Conservation (phyloP, 2,888 invertebrate genomes). For the Phortica magna region DNA sequence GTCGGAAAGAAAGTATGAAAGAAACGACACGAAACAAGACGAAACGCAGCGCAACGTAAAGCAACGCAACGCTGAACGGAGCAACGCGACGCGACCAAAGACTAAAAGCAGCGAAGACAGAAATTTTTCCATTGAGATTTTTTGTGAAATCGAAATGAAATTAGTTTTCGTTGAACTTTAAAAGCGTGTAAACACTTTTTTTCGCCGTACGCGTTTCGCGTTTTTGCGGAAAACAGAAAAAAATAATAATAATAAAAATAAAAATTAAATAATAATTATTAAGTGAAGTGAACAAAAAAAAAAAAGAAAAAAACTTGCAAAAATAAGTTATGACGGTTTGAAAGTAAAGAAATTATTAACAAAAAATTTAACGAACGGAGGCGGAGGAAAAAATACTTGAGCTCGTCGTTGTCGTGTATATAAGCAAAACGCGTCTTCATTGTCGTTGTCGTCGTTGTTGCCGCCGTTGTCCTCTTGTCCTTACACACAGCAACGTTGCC, state of each 20-base stretch:
- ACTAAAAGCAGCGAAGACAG: conserved; percentile 23
- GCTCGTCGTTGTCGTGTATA: not conserved
- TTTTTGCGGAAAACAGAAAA: conserved; percentile 48
- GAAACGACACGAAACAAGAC: not conserved
- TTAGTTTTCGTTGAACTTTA: conserved; percentile 78
- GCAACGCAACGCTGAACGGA: conserved; percentile 13
- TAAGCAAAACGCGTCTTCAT: conserved; percentile 36
- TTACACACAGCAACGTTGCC: not conserved
- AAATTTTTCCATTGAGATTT: conserved; percentile 70
- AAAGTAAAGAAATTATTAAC: conserved; percentile 14
- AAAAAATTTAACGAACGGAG: not conserved
- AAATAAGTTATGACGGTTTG: not conserved
- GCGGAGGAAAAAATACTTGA: conserved; percentile 32
- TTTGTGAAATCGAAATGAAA: conserved; percentile 75
- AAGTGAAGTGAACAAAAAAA: conserved; percentile 30
- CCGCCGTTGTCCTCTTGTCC: not conserved
- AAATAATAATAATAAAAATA: conserved; percentile 31
- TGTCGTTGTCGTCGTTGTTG: too few relatives aligned
- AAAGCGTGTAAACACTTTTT: conserved; percentile 69
- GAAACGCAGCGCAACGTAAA: conserved; percentile 22
- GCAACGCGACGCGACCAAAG: not conserved
- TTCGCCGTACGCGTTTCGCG: conserved; percentile 47
- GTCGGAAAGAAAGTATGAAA: not conserved
- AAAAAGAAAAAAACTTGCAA: conserved; percentile 25
- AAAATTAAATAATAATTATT: conserved; percentile 17